Evolutionary conservation across 2,113 vertebrate species (phyloP).

Genomic region (Neogale vison): DNA sequence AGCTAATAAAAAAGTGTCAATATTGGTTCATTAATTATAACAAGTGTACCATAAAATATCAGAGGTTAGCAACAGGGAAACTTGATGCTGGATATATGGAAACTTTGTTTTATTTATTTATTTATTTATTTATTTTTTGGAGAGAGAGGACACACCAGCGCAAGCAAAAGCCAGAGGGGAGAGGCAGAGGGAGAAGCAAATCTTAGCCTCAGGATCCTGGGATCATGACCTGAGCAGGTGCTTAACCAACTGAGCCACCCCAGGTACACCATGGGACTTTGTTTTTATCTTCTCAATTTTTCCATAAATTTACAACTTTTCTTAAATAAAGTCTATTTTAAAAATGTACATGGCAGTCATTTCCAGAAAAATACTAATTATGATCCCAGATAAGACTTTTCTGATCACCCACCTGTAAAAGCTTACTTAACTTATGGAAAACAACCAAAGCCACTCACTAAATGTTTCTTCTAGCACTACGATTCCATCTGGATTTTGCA

Average conservation of each 20-base stretch:
- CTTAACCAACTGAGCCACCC: background rate
- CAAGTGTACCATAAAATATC: background rate
- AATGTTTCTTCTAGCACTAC: background rate
- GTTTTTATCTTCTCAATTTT: background rate
- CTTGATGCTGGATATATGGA: background rate
- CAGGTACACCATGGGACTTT: background rate
- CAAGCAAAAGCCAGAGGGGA: no score
- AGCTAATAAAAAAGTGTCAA: background rate
- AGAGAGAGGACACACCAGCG: background rate
- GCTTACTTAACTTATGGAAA: background rate
- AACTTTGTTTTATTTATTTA: background rate
- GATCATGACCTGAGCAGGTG: background rate
- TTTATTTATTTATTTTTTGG: background rate
- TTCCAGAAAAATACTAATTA: slow-evolving; percentile 38
- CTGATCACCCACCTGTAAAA: background rate
- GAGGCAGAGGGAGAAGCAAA: background rate
- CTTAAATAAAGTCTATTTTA: background rate
- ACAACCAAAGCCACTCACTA: background rate
- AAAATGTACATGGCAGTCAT: background rate
- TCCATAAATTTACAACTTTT: slow-evolving; percentile 12
- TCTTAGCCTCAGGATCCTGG: background rate
- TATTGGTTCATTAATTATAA: background rate
- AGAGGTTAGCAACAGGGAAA: background rate
- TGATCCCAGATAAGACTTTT: slow-evolving; percentile 4
- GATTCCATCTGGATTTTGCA: slow-evolving; percentile 38